These are phyloP conservation scores for Zoanthus gigantus DNA, from an alignment of 92 coral and sea anemone genomes.

Conservation along the genomic window DNA sequence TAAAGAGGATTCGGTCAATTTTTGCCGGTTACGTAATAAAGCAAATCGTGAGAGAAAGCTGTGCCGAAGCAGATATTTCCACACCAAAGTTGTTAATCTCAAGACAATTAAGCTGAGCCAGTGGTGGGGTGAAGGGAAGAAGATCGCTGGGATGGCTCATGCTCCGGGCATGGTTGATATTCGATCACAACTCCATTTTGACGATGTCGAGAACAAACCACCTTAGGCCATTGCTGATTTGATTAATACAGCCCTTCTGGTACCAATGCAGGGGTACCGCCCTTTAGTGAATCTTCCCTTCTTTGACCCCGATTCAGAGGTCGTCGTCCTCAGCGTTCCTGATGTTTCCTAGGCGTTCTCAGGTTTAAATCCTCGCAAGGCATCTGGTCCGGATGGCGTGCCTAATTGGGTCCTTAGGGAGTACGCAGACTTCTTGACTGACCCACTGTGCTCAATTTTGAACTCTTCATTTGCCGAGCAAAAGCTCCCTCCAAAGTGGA, in stretches of 20 bases:
- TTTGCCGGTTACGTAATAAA: constrained; percentile 38
- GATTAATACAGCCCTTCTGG: not conserved
- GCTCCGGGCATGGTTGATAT: constrained; percentile 26
- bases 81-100: constrained; percentile 48
- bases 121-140: constrained; percentile 58
- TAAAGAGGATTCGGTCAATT: not conserved
- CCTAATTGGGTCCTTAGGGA: too few species aligned
- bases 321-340: not conserved
- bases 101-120: constrained; percentile 50
- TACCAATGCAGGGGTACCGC: constrained; percentile 11
- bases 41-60: constrained; percentile 27
- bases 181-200: not conserved
- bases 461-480: too few species aligned
- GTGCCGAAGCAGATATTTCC: too few species aligned
- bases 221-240: constrained; percentile 30
- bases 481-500: too few species aligned
- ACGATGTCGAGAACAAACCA: not conserved
- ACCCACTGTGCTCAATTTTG: too few species aligned
- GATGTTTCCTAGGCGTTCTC: not conserved
- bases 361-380: not conserved
- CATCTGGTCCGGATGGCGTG: not conserved
- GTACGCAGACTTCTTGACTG: too few species aligned
- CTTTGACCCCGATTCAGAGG: not conserved
- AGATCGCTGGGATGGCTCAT: constrained; percentile 56
- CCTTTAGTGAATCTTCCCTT: not conserved